Evolutionary conservation across 1,140 invertebrate species (phyloP).

Genomic region (Caenorhabditis latens): DNA sequence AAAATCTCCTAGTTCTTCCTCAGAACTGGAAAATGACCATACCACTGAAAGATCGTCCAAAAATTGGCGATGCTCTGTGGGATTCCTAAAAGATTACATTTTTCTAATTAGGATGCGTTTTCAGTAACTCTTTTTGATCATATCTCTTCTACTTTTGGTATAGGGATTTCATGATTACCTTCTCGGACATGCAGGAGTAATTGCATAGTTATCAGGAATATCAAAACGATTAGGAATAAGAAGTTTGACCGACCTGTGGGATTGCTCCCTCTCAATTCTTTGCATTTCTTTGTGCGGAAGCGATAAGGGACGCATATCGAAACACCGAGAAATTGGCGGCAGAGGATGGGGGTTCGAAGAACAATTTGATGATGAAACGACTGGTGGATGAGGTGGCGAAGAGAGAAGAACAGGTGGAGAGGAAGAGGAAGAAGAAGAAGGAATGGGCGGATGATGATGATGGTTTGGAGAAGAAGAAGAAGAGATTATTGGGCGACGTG

Average conservation of each 20-base stretch:
- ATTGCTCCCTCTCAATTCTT: constrained; percentile 42
- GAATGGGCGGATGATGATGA: constrained; percentile 27
- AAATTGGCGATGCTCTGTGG: no score
- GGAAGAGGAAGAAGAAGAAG: neutral
- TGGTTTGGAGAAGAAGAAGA: constrained; percentile 28
- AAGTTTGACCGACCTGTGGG: constrained; percentile 35
- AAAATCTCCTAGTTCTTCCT: no score
- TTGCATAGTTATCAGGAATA: constrained; percentile 48
- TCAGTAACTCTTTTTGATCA: neutral
- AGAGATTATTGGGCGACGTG: constrained; percentile 46
- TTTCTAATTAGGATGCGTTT: no score
- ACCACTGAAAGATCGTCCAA: no score
- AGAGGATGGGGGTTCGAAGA: neutral
- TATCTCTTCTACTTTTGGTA: no score
- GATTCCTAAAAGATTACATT: no score
- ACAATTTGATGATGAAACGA: constrained; percentile 9
- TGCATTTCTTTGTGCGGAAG: constrained; percentile 52
- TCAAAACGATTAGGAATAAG: constrained; percentile 50
- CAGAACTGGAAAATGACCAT: no score
- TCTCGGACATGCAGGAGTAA: constrained; percentile 8
- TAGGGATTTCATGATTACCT: neutral
- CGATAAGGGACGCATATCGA: constrained; percentile 45
- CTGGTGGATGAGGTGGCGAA: neutral
- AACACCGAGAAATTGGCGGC: constrained; percentile 15
- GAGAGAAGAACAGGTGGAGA: constrained; percentile 17